Base-by-base conservation (phyloP, 1,140 invertebrate species). In the Leptinotarsa texana region DNA sequence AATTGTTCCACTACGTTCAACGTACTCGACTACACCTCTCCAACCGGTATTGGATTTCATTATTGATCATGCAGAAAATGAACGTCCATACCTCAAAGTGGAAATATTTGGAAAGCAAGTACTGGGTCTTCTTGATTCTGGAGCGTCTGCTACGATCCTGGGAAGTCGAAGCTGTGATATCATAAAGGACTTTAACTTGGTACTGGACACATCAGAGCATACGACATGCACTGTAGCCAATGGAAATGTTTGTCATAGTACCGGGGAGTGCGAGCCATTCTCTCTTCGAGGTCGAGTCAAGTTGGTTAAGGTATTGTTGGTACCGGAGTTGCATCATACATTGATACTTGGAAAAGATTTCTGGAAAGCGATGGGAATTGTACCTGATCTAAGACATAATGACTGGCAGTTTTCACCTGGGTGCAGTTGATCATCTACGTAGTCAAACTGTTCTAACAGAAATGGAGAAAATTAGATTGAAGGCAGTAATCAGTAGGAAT, bases 11-110 rank as follows among this genome's bases (percentile, higher is more conserved):
- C 17, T 11, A 21, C 18, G 11, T 18, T 3, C 13, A 6, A 51
- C 15, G 6, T 3, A 24, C 22, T 63, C 22, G 63, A 24, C 63
- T 18, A 21, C 11, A 21, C 13, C 3, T 18, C 13, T 63, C 1
- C 63, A 24, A 63, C 13, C 13, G 11, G 62, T 63, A 11, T 63
- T 63, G 22, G 22, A 24, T 63, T 63, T 15, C 18, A 24, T 63
- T 63, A 15, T 63, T 13, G 8, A 63, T n/a, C n/a, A 24, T 63
- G n/a, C 22, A 18, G 2, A n/a, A 11, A 24, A 63, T 11, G 80
- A 8, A 63, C n/a, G 84, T 76, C 79, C 3, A 78, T 85, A 13
- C 84, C 85, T 80, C 69, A 85, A 21, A 73, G 73, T 13, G 48
- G 77, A 47, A 79, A 79, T 63, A 11, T 24, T 63, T 24, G 1